phyloP scores from a whole-genome alignment of 2,797 vertebrate species.

The Neomorphus geoffroyi region DNA sequence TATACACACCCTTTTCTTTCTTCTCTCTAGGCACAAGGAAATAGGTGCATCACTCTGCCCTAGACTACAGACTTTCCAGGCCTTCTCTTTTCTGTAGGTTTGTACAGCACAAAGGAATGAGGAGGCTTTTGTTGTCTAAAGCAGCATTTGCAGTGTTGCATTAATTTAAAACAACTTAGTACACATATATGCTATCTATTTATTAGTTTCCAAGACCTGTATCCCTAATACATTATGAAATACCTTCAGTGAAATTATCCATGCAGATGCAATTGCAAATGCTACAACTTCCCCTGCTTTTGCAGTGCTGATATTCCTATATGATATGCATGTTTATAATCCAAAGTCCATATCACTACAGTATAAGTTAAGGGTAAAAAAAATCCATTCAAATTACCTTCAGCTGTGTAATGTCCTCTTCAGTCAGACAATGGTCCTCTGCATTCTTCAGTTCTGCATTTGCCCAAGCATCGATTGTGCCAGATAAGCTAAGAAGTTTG shows the following conservation, averaged over 20 bases:
- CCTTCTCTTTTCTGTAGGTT: background rate
- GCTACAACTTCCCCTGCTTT: background rate
- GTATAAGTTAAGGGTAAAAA: background rate
- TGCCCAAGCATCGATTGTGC: slow-evolving; percentile 83
- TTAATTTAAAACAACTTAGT: background rate
- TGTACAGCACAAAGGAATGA: background rate
- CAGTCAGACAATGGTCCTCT: slow-evolving; percentile 77
- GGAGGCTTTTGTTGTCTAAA: background rate
- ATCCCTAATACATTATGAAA: background rate
- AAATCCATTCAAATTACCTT: slow-evolving; percentile 76
- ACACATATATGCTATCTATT: rapidly evolving
- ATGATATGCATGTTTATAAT: background rate
- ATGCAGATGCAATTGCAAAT: background rate
- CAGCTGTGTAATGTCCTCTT: slow-evolving; percentile 80
- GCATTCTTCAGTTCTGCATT: slow-evolving; percentile 75
- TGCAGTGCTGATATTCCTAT: background rate
- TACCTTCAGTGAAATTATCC: background rate
- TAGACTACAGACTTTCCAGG: background rate
- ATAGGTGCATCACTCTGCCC: rapidly evolving
- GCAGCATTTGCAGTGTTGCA: background rate
- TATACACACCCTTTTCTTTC: background rate
- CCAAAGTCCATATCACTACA: background rate
- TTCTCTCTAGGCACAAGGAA: background rate
- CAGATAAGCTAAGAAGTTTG: slow-evolving; percentile 85
- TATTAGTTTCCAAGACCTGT: background rate